A percentile compares a stretch with the other conserved stretches of the same genome.
Conservation (phyloP, 92 coral and sea anemone species). For the Palythoa caribaeorum region DNA sequence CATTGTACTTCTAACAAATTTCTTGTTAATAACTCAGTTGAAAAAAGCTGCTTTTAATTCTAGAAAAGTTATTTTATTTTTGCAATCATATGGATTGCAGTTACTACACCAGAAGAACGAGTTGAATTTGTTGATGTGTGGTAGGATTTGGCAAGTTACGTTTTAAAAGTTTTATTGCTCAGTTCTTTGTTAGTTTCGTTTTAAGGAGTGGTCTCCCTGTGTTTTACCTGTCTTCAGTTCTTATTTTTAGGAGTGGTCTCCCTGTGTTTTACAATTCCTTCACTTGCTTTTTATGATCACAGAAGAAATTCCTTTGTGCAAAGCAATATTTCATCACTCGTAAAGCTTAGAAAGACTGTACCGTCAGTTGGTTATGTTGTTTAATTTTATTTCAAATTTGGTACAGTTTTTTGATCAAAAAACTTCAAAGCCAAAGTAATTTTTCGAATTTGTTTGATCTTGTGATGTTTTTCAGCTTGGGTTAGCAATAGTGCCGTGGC, state of each 20-base stretch:
- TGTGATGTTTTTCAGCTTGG: not conserved
- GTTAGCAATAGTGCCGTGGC: not conserved
- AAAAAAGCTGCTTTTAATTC: conserved; percentile 18
- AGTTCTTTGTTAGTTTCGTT: not conserved
- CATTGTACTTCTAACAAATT: not conserved
- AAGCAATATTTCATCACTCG: not conserved
- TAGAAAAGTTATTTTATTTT: not conserved
- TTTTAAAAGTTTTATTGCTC: not conserved
- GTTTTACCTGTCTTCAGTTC: not conserved
- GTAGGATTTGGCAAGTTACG: not conserved
- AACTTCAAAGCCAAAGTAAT: no score
- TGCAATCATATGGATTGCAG: not conserved
- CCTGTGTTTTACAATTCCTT: not conserved
- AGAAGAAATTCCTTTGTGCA: not conserved
- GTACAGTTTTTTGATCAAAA: not conserved
- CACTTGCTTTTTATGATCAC: not conserved
- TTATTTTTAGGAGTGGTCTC: not conserved
- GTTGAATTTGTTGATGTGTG: not conserved
- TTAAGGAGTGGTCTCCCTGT: not conserved
- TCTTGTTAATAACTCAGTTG: not conserved
- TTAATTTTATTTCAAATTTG: not conserved
- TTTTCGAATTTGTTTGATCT: not conserved
- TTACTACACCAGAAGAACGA: not conserved
- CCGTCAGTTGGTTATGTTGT: not conserved
- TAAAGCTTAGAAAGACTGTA: not conserved